phyloP scores from a whole-genome alignment of 2,797 vertebrate species.

The Tapera naevia region DNA sequence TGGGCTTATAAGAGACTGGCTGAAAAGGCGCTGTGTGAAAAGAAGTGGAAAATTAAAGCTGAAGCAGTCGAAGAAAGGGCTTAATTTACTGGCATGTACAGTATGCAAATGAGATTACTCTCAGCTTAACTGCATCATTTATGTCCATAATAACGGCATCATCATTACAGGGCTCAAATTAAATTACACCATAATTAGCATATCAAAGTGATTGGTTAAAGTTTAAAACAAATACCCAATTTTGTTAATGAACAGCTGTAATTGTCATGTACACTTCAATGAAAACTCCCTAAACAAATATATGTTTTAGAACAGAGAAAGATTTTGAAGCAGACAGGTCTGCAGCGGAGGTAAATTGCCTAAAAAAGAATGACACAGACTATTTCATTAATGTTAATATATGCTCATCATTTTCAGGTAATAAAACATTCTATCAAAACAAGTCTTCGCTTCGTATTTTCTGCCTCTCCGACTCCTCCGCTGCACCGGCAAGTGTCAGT shows the following conservation, averaged over 20 bases:
- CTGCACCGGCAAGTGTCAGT: neutral
- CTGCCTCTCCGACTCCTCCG: constrained; percentile 9
- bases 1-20: constrained; percentile 87
- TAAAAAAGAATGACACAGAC: constrained; percentile 76
- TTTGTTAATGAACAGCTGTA: constrained; percentile 99
- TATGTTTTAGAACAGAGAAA: constrained; percentile 90
- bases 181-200: constrained; percentile 99
- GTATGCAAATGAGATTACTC: constrained; percentile 99
- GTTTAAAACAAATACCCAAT: constrained; percentile 99
- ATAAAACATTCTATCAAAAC: constrained; percentile 78
- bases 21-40: constrained; percentile 90
- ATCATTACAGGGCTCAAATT: constrained; percentile 99
- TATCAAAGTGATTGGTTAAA: constrained; percentile 99
- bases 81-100: constrained; percentile 99
- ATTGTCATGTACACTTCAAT: constrained; percentile 93
- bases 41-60: constrained; percentile 99
- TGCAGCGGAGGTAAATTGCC: constrained; percentile 71
- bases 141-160: constrained; percentile 99
- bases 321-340: constrained; percentile 77
- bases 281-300: constrained; percentile 99
- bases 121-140: constrained; percentile 99
- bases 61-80: constrained; percentile 94
- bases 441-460: constrained; percentile 58
- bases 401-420: constrained; percentile 76
- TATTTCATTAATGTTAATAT: constrained; percentile 79